These are phyloP conservation scores for Nephrotoma guestfalica DNA, from an alignment of 2,888 invertebrate species.

Conservation along the genomic window DNA sequence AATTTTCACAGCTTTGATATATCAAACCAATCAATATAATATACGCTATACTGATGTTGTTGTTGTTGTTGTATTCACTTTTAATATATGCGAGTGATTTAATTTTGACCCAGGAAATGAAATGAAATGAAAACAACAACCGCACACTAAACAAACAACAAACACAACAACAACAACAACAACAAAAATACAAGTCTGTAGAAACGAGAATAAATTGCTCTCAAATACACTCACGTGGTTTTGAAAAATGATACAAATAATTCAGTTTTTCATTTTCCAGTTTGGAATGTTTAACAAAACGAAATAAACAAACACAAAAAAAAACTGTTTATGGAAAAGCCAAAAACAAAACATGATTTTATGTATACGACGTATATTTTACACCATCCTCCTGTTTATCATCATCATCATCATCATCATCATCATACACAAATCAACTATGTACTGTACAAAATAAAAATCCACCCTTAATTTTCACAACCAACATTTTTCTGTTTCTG, in stretches of 20 bases:
- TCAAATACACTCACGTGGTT: conserved; percentile 2
- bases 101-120: background rate
- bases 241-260: background rate
- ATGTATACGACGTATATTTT: background rate
- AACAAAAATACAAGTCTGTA: background rate
- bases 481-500: background rate
- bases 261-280: background rate
- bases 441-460: background rate
- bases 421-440: too few relatives aligned
- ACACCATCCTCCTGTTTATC: background rate
- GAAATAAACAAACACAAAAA: background rate
- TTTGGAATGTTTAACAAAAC: background rate
- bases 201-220: background rate
- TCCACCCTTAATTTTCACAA: background rate
- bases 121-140: background rate
- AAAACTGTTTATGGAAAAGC: background rate
- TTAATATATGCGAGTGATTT: background rate
- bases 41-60: background rate
- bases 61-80: background rate
- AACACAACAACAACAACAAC: too few relatives aligned
- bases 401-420: too few relatives aligned
- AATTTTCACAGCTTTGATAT: background rate
- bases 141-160: background rate
- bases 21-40: background rate
- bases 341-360: background rate